A percentile compares a stretch with the other conserved stretches of the same genome.
Evolutionary conservation across 30 jellyfish, hydroid and myxozoan species (phyloP).

Genomic region (Morbakka virulenta): DNA sequence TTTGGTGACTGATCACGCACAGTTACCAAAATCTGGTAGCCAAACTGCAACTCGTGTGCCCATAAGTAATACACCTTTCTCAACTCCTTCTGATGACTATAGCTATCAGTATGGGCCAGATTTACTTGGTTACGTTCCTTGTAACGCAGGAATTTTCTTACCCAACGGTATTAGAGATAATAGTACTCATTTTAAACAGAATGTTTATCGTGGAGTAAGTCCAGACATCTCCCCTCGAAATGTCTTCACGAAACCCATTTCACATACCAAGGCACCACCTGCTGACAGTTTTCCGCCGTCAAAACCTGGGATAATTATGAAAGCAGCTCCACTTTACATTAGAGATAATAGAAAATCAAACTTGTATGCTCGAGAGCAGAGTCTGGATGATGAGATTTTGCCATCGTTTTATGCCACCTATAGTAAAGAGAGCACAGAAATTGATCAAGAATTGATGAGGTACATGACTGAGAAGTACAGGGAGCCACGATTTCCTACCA

Average conservation of each 20-base stretch:
- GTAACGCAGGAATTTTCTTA: too few species aligned
- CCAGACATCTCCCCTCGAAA: background rate
- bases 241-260: background rate
- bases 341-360: background rate
- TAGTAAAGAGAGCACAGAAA: conserved; percentile 20
- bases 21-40: too few species aligned
- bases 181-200: too few species aligned
- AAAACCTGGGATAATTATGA: background rate
- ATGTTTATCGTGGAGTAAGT: too few species aligned
- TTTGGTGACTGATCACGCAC: too few species aligned
- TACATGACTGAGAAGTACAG: conserved; percentile 87
- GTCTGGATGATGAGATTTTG: background rate
- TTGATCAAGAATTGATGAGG: conserved; percentile 76
- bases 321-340: background rate
- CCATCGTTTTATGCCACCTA: conserved; percentile 17
- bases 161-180: too few species aligned
- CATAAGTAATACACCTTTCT: too few species aligned
- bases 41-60: too few species aligned
- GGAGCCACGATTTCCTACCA: conserved; percentile 75
- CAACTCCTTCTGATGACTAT: too few species aligned
- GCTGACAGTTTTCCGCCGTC: background rate
- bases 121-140: too few species aligned
- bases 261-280: background rate
- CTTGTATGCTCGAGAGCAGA: background rate
- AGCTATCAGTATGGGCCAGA: too few species aligned